Conservation (phyloP, 2,113 vertebrate species). For the Myotis davidii region DNA sequence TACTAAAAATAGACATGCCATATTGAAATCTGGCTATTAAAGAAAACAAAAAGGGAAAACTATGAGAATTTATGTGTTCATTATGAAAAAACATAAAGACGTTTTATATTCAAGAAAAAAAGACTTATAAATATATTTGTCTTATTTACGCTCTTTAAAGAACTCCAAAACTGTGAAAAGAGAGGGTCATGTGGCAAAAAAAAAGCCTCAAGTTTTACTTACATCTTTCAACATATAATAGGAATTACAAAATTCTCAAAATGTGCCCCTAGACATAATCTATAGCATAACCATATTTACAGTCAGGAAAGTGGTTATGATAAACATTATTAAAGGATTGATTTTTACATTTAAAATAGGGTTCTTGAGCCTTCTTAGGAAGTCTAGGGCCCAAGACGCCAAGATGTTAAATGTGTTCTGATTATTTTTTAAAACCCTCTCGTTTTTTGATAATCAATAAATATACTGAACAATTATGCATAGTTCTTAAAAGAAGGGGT, state of each 20-base stretch:
- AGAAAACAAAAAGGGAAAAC: neutral
- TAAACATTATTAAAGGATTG: constrained; percentile 9
- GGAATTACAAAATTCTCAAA: constrained; percentile 45
- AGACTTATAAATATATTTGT: neutral
- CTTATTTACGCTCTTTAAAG: constrained; percentile 5
- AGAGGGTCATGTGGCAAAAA: neutral
- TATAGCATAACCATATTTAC: constrained; percentile 26
- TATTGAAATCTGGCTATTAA: constrained; percentile 4
- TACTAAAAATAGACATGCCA: neutral
- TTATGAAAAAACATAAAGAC: neutral
- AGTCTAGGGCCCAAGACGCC: neutral
- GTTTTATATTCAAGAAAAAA: neutral
- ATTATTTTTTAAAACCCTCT: constrained; percentile 8
- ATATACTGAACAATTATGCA: neutral
- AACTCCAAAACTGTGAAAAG: neutral
- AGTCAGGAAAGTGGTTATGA: neutral
- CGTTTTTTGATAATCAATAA: neutral
- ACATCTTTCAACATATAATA: neutral
- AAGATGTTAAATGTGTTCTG: neutral
- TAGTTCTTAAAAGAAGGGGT: neutral
- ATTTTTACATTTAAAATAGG: constrained; percentile 10
- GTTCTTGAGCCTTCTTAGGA: neutral
- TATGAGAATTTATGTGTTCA: neutral
- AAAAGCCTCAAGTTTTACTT: constrained; percentile 32
- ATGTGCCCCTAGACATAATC: neutral